Evolutionary conservation across 2,797 vertebrate genomes (phyloP).

Genomic region (Pseudochaenichthys georgianus): DNA sequence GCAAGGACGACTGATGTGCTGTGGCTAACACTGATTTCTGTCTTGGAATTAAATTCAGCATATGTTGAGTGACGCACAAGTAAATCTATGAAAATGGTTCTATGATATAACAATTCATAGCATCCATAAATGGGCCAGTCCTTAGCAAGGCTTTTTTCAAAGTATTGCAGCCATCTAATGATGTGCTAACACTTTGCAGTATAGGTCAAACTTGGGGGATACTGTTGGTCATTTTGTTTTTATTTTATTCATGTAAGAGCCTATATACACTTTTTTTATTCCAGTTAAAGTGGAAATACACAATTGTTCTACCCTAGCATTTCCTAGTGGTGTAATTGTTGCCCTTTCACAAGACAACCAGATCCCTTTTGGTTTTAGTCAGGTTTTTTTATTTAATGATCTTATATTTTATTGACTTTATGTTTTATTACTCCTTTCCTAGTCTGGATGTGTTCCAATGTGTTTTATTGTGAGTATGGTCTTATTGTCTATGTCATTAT

Average conservation of each 20-base stretch:
- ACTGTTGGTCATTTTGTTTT: background rate
- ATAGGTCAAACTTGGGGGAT: background rate
- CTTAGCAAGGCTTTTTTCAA: background rate
- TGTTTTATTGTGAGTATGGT: no score
- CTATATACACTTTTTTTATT: background rate
- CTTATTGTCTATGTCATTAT: no score
- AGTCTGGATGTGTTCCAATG: no score
- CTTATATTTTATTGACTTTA: no score
- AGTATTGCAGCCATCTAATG: background rate
- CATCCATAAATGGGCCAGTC: background rate
- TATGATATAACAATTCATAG: background rate
- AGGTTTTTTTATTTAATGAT: no score
- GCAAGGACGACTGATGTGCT: constrained; percentile 35
- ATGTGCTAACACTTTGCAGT: background rate
- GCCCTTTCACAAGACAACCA: no score
- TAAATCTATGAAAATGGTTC: constrained; percentile 23
- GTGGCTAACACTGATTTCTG: constrained; percentile 35
- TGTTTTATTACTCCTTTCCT: no score
- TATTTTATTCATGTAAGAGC: no score
- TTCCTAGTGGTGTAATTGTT: no score
- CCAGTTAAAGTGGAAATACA: background rate
- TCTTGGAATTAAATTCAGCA: constrained; percentile 23
- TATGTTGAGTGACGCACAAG: constrained; percentile 23
- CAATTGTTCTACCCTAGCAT: no score
- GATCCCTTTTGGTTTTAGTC: no score